phyloP scores from a whole-genome alignment of 2,113 vertebrate species.

The Hystrix brachyura region DNA sequence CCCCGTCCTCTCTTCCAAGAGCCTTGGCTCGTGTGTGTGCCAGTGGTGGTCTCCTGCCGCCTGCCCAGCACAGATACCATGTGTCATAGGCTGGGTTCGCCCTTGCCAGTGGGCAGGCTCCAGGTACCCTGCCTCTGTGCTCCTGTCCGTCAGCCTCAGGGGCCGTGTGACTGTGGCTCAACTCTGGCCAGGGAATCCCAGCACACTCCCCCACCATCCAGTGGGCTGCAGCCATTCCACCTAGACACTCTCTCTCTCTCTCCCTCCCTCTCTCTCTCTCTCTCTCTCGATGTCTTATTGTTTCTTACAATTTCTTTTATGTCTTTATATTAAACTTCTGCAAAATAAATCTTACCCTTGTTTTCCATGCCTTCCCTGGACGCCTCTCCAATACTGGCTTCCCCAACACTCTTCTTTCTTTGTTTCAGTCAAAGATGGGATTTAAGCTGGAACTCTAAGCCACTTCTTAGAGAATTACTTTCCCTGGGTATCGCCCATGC shows the following conservation, averaged over 20 bases:
- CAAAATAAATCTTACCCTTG: neutral
- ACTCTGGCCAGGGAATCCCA: conserved; percentile 20
- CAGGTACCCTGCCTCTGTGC: neutral
- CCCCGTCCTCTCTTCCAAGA: neutral
- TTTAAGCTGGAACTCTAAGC: conserved; percentile 1
- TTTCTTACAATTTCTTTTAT: conserved; percentile 34
- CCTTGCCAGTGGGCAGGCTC: neutral
- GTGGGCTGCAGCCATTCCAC: neutral
- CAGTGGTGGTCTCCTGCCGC: neutral
- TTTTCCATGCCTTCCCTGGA: neutral
- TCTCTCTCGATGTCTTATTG: neutral
- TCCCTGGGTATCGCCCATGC: neutral
- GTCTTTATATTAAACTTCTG: neutral
- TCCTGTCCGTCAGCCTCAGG: neutral
- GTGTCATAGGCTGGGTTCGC: neutral
- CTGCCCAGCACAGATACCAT: neutral
- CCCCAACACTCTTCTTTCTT: neutral
- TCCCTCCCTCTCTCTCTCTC: neutral
- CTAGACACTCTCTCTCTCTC: neutral
- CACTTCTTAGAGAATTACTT: neutral
- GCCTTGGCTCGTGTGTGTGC: neutral
- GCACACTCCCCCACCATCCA: neutral
- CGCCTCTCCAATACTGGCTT: neutral
- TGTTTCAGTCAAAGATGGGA: neutral
- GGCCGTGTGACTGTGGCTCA: neutral